These are phyloP conservation scores for Dreissena rostriformis DNA, from an alignment of 1,140 invertebrate species.

Conservation along the genomic window DNA sequence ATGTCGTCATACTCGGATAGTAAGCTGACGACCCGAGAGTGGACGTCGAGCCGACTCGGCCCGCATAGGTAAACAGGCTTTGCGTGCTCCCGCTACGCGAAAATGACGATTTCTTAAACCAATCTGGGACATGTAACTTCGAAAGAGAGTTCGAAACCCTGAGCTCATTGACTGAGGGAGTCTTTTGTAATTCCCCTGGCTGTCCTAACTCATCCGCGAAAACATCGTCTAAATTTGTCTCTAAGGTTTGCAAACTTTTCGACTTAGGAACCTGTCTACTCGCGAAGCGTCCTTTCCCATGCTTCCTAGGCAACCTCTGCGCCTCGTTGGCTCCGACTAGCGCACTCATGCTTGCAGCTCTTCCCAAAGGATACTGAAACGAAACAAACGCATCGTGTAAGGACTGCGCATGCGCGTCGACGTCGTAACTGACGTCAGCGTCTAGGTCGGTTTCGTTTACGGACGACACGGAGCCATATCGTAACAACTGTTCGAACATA, in stretches of 20 bases:
- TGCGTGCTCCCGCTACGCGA: conserved; percentile 73
- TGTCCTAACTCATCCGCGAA: conserved; percentile 80
- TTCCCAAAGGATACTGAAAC: conserved; percentile 73
- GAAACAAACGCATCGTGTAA: conserved; percentile 72
- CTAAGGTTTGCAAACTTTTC: conserved; percentile 76
- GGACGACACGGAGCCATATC: conserved; percentile 71
- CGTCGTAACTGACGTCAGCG: conserved; percentile 62
- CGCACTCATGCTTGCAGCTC: conserved; percentile 77
- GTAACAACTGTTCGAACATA: conserved; percentile 64
- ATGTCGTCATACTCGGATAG: conserved; percentile 70
- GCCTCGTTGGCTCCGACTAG: conserved; percentile 55
- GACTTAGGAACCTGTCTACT: conserved; percentile 74
- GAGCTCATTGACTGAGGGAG: conserved; percentile 90
- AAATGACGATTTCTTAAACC: conserved; percentile 91
- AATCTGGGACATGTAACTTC: conserved; percentile 96
- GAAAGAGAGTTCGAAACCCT: conserved; percentile 95
- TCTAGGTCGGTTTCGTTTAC: conserved; percentile 71
- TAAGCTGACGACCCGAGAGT: conserved; percentile 68
- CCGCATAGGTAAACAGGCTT: conserved; percentile 67
- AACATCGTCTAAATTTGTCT: conserved; percentile 76
- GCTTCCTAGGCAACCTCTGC: conserved; percentile 54
- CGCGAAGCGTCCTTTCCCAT: conserved; percentile 71
- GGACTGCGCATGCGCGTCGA: conserved; percentile 42
- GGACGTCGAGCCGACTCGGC: conserved; percentile 70
- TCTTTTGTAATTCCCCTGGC: conserved; percentile 87